Percentiles rank a stretch among this genome's conserved stretches.
Conservation (phyloP, 2,113 vertebrate species). For the Spermophilus dauricus region DNA sequence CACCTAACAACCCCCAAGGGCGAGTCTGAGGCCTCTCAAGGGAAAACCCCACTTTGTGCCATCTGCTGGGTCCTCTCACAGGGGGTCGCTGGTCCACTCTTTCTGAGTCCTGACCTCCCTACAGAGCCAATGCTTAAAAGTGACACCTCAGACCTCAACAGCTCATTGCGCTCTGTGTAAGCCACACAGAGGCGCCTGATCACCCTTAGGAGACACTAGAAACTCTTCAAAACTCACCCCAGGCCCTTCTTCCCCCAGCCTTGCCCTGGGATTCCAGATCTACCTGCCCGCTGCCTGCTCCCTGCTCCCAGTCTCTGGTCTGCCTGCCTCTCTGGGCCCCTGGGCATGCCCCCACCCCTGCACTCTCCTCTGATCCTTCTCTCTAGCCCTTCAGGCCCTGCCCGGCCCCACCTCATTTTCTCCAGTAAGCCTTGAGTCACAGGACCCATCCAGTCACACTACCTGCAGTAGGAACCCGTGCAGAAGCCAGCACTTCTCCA, state of each 20-base stretch:
- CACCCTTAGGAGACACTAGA: accelerated
- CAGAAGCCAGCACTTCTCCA: not conserved
- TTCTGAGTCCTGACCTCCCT: accelerated
- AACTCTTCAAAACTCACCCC: accelerated
- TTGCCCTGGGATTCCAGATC: accelerated
- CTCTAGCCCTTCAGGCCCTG: not conserved
- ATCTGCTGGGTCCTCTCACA: accelerated
- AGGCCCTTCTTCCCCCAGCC: not conserved
- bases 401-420: accelerated
- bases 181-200: not conserved
- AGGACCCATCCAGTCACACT: not conserved
- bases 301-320: accelerated
- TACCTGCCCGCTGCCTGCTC: not conserved
- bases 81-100: accelerated
- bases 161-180: not conserved
- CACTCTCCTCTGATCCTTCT: not conserved
- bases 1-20: not conserved
- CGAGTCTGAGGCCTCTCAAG: too few relatives aligned
- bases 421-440: not conserved
- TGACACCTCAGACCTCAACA: accelerated
- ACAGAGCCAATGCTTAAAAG: not conserved
- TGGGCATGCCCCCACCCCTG: accelerated
- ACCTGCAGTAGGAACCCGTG: accelerated
- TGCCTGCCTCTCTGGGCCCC: not conserved
- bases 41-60: accelerated